Conservation (phyloP, 2,797 vertebrate genomes). For the Pseudochaenichthys georgianus region DNA sequence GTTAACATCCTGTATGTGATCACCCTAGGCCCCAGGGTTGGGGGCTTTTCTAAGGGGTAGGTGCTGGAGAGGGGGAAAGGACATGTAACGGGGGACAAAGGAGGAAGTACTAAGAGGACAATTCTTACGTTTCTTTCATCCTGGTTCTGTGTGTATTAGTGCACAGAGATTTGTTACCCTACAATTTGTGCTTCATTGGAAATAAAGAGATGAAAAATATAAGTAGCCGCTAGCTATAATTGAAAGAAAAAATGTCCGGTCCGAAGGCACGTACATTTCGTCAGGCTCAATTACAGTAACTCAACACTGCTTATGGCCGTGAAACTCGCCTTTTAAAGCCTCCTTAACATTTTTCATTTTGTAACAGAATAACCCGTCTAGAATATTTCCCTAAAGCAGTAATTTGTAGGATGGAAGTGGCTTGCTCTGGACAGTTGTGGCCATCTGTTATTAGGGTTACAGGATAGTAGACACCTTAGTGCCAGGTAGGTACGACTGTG, state of each 20-base stretch:
- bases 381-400: constrained; percentile 39
- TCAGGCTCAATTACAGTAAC: constrained; percentile 52
- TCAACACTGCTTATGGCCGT: constrained; percentile 34
- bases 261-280: constrained; percentile 23
- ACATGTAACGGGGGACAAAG: constrained; percentile 18
- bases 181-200: constrained; percentile 24
- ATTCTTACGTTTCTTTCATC: background rate
- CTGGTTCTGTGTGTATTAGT: constrained; percentile 1
- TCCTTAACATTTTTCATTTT: constrained; percentile 35
- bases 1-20: constrained; percentile 42
- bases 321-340: constrained; percentile 33
- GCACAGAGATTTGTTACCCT: background rate
- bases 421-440: constrained; percentile 26
- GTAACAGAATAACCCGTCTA: constrained; percentile 43
- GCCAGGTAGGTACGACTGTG: constrained; percentile 54
- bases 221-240: constrained; percentile 19
- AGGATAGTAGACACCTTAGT: constrained; percentile 42
- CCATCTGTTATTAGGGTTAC: constrained; percentile 63
- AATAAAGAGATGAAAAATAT: constrained; percentile 22
- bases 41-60: constrained; percentile 6
- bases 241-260: constrained; percentile 2
- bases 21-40: constrained; percentile 19
- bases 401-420: constrained; percentile 32
- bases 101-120: constrained; percentile 10
- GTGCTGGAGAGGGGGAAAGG: constrained; percentile 5